Conservation (phyloP, 2,888 invertebrate genomes). For the Pseudeuparius sepicola region DNA sequence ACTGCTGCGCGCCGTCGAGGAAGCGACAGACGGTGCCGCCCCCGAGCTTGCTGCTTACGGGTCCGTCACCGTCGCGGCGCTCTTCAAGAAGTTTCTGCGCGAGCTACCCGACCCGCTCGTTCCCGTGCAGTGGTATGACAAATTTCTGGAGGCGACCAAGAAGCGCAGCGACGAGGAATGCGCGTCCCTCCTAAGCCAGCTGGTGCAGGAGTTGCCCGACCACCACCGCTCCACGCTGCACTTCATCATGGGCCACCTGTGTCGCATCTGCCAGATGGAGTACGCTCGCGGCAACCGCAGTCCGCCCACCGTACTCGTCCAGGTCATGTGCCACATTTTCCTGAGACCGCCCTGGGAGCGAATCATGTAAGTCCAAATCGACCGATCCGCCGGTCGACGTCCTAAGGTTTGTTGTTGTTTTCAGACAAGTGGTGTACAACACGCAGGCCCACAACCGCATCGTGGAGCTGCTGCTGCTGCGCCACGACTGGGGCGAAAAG, state of each 20-base stretch:
- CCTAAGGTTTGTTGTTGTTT: slow-evolving; percentile 33
- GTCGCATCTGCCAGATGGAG: slow-evolving; percentile 60
- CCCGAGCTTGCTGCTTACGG: slow-evolving; percentile 42
- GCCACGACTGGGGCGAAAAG: slow-evolving; percentile 57
- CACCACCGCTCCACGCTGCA: slow-evolving; percentile 53
- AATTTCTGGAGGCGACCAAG: slow-evolving; percentile 49
- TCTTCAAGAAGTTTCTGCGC: slow-evolving; percentile 60
- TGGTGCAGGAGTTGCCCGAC: slow-evolving; percentile 51
- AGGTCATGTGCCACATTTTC: slow-evolving; percentile 63
- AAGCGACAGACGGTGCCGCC: slow-evolving; percentile 34
- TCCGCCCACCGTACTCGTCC: slow-evolving; percentile 56
- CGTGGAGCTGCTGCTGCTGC: slow-evolving; percentile 55
- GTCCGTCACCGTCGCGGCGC: slow-evolving; percentile 47
- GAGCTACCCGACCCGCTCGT: slow-evolving; percentile 68
- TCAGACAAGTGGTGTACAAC: slow-evolving; percentile 64
- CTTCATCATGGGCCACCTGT: slow-evolving; percentile 60
- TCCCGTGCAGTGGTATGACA: slow-evolving; percentile 62
- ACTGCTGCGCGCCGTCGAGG: slow-evolving; percentile 45
- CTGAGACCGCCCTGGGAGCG: slow-evolving; percentile 67
- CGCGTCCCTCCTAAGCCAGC: slow-evolving; percentile 42
- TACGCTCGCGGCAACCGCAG: slow-evolving; percentile 52
- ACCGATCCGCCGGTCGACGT: too few relatives aligned
- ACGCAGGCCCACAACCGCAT: slow-evolving; percentile 62
- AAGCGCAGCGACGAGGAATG: slow-evolving; percentile 45
- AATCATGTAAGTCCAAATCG: slow-evolving; percentile 52